phyloP scores from a whole-genome alignment of 2,113 vertebrate species.

The Vicugna pacos region DNA sequence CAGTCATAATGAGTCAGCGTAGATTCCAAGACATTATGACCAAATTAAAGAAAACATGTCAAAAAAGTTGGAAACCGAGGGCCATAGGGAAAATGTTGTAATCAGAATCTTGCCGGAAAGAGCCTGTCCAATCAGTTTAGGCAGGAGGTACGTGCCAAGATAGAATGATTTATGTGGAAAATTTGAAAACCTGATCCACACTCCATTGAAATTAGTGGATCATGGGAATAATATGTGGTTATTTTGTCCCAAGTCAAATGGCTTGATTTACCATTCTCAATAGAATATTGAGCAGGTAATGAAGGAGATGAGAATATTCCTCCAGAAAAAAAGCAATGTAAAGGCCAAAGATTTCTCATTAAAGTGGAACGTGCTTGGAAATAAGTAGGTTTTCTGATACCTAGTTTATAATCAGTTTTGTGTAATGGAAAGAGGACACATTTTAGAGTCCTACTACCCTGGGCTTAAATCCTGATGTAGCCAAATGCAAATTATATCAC shows the following conservation, averaged over 20 bases:
- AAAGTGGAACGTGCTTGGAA: not conserved
- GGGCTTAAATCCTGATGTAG: not conserved
- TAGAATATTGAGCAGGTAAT: constrained; percentile 7
- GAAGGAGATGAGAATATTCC: constrained; percentile 13
- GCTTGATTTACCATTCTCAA: constrained; percentile 59
- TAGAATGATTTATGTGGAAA: constrained; percentile 72
- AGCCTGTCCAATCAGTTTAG: constrained; percentile 49
- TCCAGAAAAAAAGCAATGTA: not conserved
- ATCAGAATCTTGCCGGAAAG: constrained; percentile 44
- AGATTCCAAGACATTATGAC: constrained; percentile 56
- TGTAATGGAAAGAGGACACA: not conserved
- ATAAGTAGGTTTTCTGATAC: not conserved
- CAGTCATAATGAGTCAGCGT: not conserved
- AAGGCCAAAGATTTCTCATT: not conserved
- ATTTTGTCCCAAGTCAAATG: constrained; percentile 8
- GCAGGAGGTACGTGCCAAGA: constrained; percentile 44
- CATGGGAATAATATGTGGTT: constrained; percentile 32
- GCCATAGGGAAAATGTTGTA: constrained; percentile 18
- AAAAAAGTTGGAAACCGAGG: constrained; percentile 50
- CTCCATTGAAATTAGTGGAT: constrained; percentile 37
- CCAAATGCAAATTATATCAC: not conserved
- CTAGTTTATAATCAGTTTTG: not conserved
- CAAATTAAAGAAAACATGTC: constrained; percentile 72
- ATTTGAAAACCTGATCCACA: constrained; percentile 57
- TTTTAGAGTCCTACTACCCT: not conserved